Evolutionary conservation across 2,113 vertebrate species (phyloP).

Genomic region (Corydoras sp.): DNA sequence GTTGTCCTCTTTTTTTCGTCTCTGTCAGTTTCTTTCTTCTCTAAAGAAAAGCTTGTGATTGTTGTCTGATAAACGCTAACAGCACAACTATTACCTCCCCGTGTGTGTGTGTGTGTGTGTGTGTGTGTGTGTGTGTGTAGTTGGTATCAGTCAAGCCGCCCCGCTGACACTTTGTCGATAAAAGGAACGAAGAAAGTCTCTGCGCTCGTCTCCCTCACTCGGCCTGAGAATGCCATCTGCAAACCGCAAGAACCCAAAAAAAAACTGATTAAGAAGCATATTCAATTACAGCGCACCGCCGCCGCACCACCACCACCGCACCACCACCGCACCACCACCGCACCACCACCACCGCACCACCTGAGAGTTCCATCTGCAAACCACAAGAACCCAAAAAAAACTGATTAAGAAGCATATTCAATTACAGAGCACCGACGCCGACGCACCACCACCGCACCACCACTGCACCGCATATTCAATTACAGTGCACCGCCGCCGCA

Average conservation of each 20-base stretch:
- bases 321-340: too few species aligned
- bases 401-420: too few species aligned
- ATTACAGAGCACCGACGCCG: too few species aligned
- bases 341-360: too few species aligned
- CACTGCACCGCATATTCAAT: too few species aligned
- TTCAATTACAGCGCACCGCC: too few species aligned
- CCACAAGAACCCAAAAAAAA: too few species aligned
- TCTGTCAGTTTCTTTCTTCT: conserved; percentile 17
- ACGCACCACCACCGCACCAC: too few species aligned
- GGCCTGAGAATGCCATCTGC: conserved; percentile 37
- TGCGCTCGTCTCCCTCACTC: conserved; percentile 52
- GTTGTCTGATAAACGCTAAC: conserved; percentile 36
- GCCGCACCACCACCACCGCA: too few species aligned
- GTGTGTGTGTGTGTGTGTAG: conserved; percentile 41
- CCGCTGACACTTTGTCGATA: conserved; percentile 56
- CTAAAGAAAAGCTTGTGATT: conserved; percentile 28
- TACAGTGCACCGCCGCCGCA: too few species aligned
- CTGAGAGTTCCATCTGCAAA: too few species aligned
- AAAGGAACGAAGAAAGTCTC: conserved; percentile 42
- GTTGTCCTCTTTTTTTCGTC: conserved; percentile 6
- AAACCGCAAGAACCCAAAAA: conserved; percentile 9
- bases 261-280: not conserved
- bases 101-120: conserved; percentile 24
- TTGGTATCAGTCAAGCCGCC: conserved; percentile 55
- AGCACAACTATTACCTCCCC: conserved; percentile 32